phyloP scores from a whole-genome alignment of 2,888 invertebrate genomes.

The Venustoraphidia nigricollis region DNA sequence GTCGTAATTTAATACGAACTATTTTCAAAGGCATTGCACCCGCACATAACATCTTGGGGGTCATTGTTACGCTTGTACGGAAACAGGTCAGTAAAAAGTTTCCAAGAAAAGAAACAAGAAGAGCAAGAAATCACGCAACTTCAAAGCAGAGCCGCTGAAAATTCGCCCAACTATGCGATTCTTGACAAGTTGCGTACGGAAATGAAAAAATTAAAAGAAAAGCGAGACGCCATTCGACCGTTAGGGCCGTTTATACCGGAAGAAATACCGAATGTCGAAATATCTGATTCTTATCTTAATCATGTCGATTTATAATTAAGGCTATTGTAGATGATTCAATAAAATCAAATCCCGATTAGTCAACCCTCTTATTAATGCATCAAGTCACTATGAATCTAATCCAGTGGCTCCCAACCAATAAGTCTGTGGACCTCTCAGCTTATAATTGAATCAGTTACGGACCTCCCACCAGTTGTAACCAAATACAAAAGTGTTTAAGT shows the following conservation, averaged over 20 bases:
- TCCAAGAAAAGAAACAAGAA: constrained; percentile 82
- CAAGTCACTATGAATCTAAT: too few relatives aligned
- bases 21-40: constrained; percentile 62
- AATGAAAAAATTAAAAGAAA: constrained; percentile 59
- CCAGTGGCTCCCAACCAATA: too few relatives aligned
- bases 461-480: too few relatives aligned
- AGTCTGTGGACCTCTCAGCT: too few relatives aligned
- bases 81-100: constrained; percentile 75
- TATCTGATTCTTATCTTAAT: constrained; percentile 62
- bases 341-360: too few relatives aligned
- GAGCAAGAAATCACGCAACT: constrained; percentile 84
- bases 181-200: constrained; percentile 69
- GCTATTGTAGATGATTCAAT: too few relatives aligned
- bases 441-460: too few relatives aligned
- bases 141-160: constrained; percentile 76
- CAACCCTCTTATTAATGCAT: too few relatives aligned
- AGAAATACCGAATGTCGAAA: constrained; percentile 44
- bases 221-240: constrained; percentile 36
- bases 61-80: constrained; percentile 86
- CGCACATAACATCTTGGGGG: constrained; percentile 90
- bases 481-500: too few relatives aligned
- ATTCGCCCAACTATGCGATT: constrained; percentile 85
- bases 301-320: constrained; percentile 51
- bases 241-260: constrained; percentile 43
- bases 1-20: background rate